Conservation (phyloP, 2,888 invertebrate genomes). For the Tipula confusa region DNA sequence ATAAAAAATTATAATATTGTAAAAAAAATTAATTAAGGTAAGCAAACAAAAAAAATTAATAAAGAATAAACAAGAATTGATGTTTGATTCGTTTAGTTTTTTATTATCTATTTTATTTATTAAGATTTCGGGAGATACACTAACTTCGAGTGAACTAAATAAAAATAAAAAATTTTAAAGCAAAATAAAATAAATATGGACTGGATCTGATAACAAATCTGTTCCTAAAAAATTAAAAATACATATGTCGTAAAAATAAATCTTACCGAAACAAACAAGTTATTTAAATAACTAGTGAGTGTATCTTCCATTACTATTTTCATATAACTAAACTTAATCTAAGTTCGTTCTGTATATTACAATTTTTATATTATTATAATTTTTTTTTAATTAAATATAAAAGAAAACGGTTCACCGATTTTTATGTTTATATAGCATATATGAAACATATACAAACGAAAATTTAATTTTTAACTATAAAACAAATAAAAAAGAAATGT, state of each 20-base stretch:
- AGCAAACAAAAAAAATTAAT: constrained; percentile 12
- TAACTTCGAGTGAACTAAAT: neutral
- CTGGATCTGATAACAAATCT: neutral
- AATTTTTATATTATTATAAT: neutral
- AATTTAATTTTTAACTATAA: neutral
- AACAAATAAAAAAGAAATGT: neutral
- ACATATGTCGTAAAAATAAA: neutral
- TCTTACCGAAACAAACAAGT: neutral
- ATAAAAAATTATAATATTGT: constrained; percentile 10
- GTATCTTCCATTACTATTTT: neutral
- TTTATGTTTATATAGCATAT: neutral
- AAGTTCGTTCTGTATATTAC: constrained; percentile 27
- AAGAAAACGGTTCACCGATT: neutral
- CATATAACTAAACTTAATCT: constrained; percentile 25
- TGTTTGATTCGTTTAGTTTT: neutral
- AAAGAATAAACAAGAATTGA: constrained; percentile 3
- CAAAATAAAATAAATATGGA: constrained; percentile 25
- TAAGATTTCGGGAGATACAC: constrained; percentile 27
- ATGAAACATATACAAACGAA: neutral
- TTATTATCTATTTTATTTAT: neutral
- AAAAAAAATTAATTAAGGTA: constrained; percentile 26
- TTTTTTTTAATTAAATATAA: neutral
- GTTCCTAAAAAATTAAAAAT: neutral
- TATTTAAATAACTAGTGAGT: constrained; percentile 27
- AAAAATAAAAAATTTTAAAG: constrained; percentile 26